Base-by-base conservation (phyloP, 1,140 invertebrate species). In the Papilio polytes region DNA sequence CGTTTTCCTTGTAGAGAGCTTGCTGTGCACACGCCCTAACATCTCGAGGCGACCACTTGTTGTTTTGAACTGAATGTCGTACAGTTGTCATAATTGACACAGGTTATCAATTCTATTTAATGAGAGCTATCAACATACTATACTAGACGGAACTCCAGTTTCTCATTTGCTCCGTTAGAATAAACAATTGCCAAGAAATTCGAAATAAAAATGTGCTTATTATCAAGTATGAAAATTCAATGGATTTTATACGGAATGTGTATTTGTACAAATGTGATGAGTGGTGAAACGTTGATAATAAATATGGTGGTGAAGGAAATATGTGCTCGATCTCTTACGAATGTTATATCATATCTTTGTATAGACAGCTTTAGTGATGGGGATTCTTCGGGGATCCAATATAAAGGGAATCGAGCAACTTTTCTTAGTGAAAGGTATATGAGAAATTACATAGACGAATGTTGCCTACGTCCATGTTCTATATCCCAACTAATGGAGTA, bases 61-160 rank as follows among this genome's bases (percentile, higher is more conserved):
- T 94, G 91, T 94, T 94, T 92, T 94, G 89, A 93, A 94, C 89
- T 93, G 89, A 89, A 88, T 89, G 89, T 89, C 87, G 87, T 90
- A 86, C 88, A 90, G 84, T 92, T 87, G 83, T 89, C 81, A 89
- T 85, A 85, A 87, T 90, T 91, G 88, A 94, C 88, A 93, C 88
- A 91, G 91, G 93, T 93, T 94, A 94, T 94, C 93, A 80, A 85
- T 86, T 91, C 85, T 92, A 92, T 94, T 92, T 94, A 90, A 92
- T 91, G 84, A 88, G 86, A 92, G 87, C 76, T 88, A 90, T 87
- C 87, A 80, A 85, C 83, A 86, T 82, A 82, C 85, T 84, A 87
- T 86, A 83, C 85, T 88, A 92, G 87, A 91, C 92, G 92, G 92
- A 91, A 90, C 88, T 80, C 84, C 88, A 90, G 88, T 91, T 81